A percentile compares a stretch with the other conserved stretches of the same genome.
These are phyloP conservation scores for Drosophila formosana DNA, from an alignment of 2,888 invertebrate species.

Conservation along the genomic window DNA sequence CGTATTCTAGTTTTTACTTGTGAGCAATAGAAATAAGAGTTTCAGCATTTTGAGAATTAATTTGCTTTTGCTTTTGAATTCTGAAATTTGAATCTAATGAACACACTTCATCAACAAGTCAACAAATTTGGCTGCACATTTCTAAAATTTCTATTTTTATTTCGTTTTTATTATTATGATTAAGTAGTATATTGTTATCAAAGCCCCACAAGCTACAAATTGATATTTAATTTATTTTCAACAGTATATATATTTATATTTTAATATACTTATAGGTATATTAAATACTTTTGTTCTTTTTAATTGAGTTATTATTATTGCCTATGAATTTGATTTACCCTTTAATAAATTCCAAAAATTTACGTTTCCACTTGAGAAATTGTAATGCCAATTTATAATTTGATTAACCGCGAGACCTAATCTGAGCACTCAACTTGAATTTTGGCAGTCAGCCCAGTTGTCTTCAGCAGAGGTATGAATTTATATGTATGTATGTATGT, in stretches of 20 bases:
- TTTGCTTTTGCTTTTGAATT: constrained; percentile 6
- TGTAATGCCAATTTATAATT: constrained; percentile 35
- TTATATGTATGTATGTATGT: background rate
- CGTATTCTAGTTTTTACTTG: constrained; percentile 30
- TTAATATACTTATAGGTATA: constrained; percentile 17
- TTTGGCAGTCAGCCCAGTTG: constrained; percentile 15
- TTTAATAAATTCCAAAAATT: constrained; percentile 63
- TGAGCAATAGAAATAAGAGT: constrained; percentile 24
- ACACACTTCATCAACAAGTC: constrained; percentile 62
- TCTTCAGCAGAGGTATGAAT: background rate
- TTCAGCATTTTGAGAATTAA: constrained; percentile 21
- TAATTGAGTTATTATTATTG: constrained; percentile 59
- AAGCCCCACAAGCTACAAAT: constrained; percentile 48
- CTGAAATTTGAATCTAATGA: constrained; percentile 40
- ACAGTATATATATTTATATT: constrained; percentile 30
- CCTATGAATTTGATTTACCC: constrained; percentile 59
- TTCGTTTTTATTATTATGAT: constrained; percentile 24
- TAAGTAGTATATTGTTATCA: constrained; percentile 46
- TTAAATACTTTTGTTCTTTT: constrained; percentile 25
- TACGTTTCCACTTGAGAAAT: constrained; percentile 18
- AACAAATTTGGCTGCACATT: constrained; percentile 49
- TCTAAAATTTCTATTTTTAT: constrained; percentile 29
- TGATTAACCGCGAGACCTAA: constrained; percentile 18
- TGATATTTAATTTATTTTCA: constrained; percentile 31
- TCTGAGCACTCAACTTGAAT: constrained; percentile 51